Base-by-base conservation (phyloP, 2,888 invertebrate genomes). In the Hirtodrosophila trivittata region DNA sequence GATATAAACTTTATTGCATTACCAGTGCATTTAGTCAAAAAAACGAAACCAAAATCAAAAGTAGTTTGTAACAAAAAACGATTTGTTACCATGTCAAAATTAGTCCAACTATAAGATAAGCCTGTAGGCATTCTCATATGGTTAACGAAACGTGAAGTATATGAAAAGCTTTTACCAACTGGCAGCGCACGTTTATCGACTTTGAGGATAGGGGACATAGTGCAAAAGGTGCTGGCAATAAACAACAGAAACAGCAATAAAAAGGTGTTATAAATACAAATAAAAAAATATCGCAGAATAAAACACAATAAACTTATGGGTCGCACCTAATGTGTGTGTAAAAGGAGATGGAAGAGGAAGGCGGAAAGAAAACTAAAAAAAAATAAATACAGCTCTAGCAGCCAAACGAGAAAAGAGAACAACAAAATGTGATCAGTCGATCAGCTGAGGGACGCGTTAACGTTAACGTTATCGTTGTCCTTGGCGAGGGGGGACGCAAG, bases 401-500 rank as follows among this genome's bases (percentile, higher is more conserved):
- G 43, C n/a, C 26, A 25, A 33, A 9, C 10, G 49, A 26, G 45
- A 30, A 51, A 51, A 46, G 26, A 30, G 41, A 58, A 67, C 13
- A 41, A 5, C 2, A 25, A 52, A 69, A 25, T 54, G 58, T 52
- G 37, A 21, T 46, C 45, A 26, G 12, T 46, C 37, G 74, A 66
- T 66, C 67, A 73, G 59, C 46, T 54, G 59, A 50, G 49, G 52
- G 49, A 52, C 73, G 54, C 25, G 9, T 4, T 26, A 37, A 14
- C 6, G 21, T 30, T 46, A 58, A 32, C 43, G 30, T 38, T 50
- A 46, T 49, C 50, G 28, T 13, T 60, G 70, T 73, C 70, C 70
- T 74, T 68, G 73, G 45, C 14, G 30, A 13, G 12, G 30, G 51
- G 18, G 18, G 18, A 21, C 18, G 18, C 18, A 21, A 21, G 18